Base-by-base conservation (phyloP, 2,113 vertebrate species). In the Hypocryptadius cinnamomeus region DNA sequence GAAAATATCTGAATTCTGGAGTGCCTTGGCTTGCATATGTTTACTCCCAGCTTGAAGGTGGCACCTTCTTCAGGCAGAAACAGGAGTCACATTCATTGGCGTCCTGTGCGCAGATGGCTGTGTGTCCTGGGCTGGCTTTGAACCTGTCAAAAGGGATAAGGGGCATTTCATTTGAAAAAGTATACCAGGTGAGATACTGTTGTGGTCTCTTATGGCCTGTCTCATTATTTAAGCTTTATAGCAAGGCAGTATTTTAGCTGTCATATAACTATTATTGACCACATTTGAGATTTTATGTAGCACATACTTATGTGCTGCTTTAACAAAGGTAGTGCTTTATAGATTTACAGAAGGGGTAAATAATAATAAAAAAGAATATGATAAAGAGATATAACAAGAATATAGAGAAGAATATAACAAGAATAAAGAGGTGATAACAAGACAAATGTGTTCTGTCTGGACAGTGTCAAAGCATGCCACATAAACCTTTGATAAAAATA, bases 31-130 rank as follows among this genome's bases (percentile, higher is more conserved):
- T 72, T 72, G 40, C 66, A 45, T 6, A 14, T 87, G 56, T 45
- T 94, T 91, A 56, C 77, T 94, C 83, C 92, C 87, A 95, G 95
- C 66, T 96, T 95, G 96, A 95, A 96, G 84, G 89, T 87, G 82
- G 78, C 80, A 89, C 69, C 71, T 69, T 89, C 82, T 85, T 85
- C 76, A 93, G 94, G 73, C 37, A 77, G 92, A 66, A 80, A 94
- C 85, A 94, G 85, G 94, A 83, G 48, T 51, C 76, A 47, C 61
- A 8, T 71, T 96, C 92, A 44, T 72, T 95, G 95, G 57, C 0
- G 2, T 89, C 64, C 83, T 87, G 71, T 60, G 80, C 28, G 72
- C 96, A 97, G 97, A 97, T 95, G 96, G 96, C 48, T 24, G 2
- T 1, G 45, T 87, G 87, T 92, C 91, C 89, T 95, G 85, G 80